Evolutionary conservation across 2,888 invertebrate genomes (phyloP).

Genomic region (Aethes cnicana): DNA sequence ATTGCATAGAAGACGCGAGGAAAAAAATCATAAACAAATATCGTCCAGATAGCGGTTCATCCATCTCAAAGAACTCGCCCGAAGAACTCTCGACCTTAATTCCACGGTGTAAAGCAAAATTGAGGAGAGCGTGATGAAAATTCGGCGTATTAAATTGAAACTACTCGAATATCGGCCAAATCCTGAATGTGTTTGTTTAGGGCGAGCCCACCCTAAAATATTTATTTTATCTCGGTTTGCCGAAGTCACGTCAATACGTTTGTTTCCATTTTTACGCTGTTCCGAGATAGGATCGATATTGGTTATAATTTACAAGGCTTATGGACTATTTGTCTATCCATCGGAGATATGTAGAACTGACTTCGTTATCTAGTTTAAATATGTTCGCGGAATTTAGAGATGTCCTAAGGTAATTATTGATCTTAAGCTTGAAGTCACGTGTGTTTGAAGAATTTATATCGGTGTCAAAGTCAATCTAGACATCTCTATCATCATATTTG

Average conservation of each 20-base stretch:
- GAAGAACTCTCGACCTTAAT: slow-evolving; percentile 41
- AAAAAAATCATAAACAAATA: slow-evolving; percentile 62
- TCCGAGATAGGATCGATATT: slow-evolving; percentile 74
- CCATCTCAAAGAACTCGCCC: slow-evolving; percentile 37
- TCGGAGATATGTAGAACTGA: slow-evolving; percentile 72
- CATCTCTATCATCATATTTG: not conserved
- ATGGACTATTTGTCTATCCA: slow-evolving; percentile 67
- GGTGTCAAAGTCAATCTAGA: slow-evolving; percentile 4
- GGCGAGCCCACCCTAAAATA: slow-evolving; percentile 81
- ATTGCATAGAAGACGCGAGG: slow-evolving; percentile 44
- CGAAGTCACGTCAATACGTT: slow-evolving; percentile 79
- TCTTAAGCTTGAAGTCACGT: slow-evolving; percentile 55
- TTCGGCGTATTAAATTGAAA: slow-evolving; percentile 81
- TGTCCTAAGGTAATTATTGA: slow-evolving; percentile 59
- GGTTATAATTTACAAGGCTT: slow-evolving; percentile 74
- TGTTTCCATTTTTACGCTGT: slow-evolving; percentile 74
- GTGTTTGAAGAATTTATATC: slow-evolving; percentile 45
- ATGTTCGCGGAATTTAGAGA: slow-evolving; percentile 72
- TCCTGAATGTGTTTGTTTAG: slow-evolving; percentile 80
- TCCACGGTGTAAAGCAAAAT: slow-evolving; percentile 46
- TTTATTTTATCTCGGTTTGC: slow-evolving; percentile 82
- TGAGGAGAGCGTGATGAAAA: slow-evolving; percentile 64
- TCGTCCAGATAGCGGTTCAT: slow-evolving; percentile 52
- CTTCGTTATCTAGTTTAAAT: slow-evolving; percentile 76
- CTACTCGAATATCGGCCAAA: slow-evolving; percentile 79